A percentile compares a stretch with the other conserved stretches of the same genome.
These are phyloP conservation scores for Meandrusa payeni DNA, from an alignment of 2,888 invertebrate genomes.

Conservation along the genomic window DNA sequence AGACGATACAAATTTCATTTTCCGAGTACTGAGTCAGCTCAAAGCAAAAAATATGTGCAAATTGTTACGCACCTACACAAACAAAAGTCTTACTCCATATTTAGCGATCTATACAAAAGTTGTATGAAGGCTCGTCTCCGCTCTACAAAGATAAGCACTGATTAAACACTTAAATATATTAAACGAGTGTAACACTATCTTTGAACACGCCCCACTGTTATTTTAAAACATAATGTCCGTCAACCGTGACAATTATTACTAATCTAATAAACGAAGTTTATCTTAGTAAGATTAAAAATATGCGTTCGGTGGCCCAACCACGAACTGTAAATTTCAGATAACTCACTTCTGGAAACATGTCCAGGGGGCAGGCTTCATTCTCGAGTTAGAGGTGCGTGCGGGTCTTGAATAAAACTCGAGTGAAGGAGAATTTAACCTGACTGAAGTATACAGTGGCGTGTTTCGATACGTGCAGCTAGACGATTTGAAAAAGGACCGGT, in stretches of 20 bases:
- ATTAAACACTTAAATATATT: constrained; percentile 24
- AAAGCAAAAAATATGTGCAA: too few relatives aligned
- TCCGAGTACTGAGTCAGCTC: too few relatives aligned
- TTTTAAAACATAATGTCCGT: constrained; percentile 1
- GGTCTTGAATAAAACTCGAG: too few relatives aligned
- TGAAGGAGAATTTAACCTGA: too few relatives aligned
- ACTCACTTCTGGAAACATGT: too few relatives aligned
- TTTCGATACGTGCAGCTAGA: too few relatives aligned
- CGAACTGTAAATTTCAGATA: constrained; percentile 7
- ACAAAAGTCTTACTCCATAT: constrained; percentile 4
- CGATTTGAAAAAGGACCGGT: too few relatives aligned
- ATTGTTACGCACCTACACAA: too few relatives aligned
- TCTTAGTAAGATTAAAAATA: background rate
- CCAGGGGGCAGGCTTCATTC: too few relatives aligned
- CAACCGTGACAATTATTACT: background rate
- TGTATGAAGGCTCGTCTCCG: constrained; percentile 32
- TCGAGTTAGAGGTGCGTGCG: too few relatives aligned
- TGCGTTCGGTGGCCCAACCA: constrained; percentile 4
- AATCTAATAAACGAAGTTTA: constrained; percentile 1
- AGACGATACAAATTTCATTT: too few relatives aligned
- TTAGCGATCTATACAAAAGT: constrained; percentile 3
- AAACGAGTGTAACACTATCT: constrained; percentile 23
- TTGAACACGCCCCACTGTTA: constrained; percentile 16
- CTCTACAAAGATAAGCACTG: constrained; percentile 31
- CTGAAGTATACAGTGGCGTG: too few relatives aligned